A percentile compares a stretch with the other conserved stretches of the same genome.
These are phyloP conservation scores for Psettodes erumei DNA, from an alignment of 2,113 vertebrate species.

Conservation along the genomic window DNA sequence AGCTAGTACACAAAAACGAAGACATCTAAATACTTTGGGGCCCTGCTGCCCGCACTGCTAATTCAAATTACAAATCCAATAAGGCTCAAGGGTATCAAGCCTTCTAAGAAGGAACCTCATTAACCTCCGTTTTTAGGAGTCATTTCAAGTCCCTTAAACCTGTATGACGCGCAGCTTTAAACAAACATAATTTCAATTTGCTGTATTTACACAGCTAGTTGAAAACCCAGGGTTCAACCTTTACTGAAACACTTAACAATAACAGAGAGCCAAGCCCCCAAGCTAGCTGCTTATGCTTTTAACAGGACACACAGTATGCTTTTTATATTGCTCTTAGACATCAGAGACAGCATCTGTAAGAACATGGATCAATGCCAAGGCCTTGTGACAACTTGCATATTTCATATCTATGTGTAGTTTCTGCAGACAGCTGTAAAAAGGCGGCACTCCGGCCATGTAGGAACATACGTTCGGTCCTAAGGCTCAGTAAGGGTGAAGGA, in stretches of 20 bases:
- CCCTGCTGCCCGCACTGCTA: conserved; percentile 34
- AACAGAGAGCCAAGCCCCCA: conserved; percentile 4
- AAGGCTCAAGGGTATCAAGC: conserved; percentile 58
- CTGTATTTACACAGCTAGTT: conserved; percentile 3
- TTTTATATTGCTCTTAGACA: conserved; percentile 30
- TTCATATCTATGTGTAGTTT: conserved; percentile 30
- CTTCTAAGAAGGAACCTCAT: conserved; percentile 48
- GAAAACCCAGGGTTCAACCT: conserved; percentile 25
- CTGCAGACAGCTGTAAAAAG: conserved; percentile 33
- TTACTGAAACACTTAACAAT: conserved; percentile 17
- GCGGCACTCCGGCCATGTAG: conserved; percentile 19
- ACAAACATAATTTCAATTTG: conserved; percentile 44
- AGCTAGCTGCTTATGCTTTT: conserved; percentile 10
- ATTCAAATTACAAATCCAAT: conserved; percentile 70
- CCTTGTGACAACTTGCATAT: conserved; percentile 40
- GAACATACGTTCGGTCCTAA: conserved; percentile 29
- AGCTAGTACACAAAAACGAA: conserved; percentile 30
- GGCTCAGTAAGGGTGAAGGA: conserved; percentile 40
- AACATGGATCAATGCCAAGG: conserved; percentile 24
- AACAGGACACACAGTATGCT: too few species aligned
- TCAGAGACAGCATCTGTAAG: conserved; percentile 38
- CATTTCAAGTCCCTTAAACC: conserved; percentile 39
- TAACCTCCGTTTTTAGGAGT: conserved; percentile 55
- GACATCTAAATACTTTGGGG: conserved; percentile 45
- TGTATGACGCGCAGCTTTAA: conserved; percentile 35